phyloP scores from a whole-genome alignment of 2,888 invertebrate species.

The Colletes collaris region DNA sequence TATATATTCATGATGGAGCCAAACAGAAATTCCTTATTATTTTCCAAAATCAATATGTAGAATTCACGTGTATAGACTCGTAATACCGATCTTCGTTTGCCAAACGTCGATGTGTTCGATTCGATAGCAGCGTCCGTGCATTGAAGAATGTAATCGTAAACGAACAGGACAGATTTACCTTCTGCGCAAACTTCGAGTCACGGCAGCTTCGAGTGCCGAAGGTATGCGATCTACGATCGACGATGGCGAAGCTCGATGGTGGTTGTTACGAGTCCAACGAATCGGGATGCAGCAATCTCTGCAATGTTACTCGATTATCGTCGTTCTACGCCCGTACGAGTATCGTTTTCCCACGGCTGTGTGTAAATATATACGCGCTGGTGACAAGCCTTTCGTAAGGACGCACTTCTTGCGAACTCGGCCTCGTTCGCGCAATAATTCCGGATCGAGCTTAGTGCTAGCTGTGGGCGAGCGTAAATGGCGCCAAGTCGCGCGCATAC shows the following conservation, averaged over 20 bases:
- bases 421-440: slow-evolving; percentile 50
- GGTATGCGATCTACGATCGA: slow-evolving; percentile 34
- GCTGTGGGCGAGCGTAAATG: not conserved
- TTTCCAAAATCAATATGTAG: too few relatives aligned
- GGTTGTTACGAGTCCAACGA: slow-evolving; percentile 48
- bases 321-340: slow-evolving; percentile 36
- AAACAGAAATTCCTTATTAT: not conserved
- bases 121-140: slow-evolving; percentile 4
- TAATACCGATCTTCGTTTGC: not conserved
- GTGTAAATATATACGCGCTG: slow-evolving; percentile 52
- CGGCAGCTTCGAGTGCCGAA: slow-evolving; percentile 8
- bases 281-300: slow-evolving; percentile 65
- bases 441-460: slow-evolving; percentile 27
- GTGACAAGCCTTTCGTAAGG: slow-evolving; percentile 64
- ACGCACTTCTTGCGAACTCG: slow-evolving; percentile 53
- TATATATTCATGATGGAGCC: not conserved
- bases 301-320: slow-evolving; percentile 70
- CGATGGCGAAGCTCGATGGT: slow-evolving; percentile 21
- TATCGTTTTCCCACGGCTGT: slow-evolving; percentile 69
- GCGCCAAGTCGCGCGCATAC: not conserved
- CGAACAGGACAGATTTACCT: slow-evolving; percentile 42
- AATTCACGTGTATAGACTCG: slow-evolving; percentile 7
- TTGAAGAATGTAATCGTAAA: slow-evolving; percentile 32
- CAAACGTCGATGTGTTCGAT: not conserved
- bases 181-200: slow-evolving; percentile 28